Evolutionary conservation across 1,140 invertebrate species (phyloP).

Genomic region (Condylostylus longicornis): DNA sequence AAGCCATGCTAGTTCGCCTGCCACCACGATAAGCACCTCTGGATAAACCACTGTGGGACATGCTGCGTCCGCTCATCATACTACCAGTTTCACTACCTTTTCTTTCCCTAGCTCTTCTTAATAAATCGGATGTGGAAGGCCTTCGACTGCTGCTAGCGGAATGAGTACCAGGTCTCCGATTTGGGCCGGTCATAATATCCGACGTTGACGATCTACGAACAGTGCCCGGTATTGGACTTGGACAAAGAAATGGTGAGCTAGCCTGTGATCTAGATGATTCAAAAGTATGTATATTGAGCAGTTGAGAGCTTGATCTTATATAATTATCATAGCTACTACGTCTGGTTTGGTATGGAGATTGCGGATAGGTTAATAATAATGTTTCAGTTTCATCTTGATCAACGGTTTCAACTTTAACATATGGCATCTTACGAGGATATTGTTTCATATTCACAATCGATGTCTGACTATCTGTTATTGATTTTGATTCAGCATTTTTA

Average conservation of each 20-base stretch:
- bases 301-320: constrained; percentile 14
- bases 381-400: constrained; percentile 19
- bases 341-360: constrained; percentile 16
- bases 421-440: constrained; percentile 19
- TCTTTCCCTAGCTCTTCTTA: constrained; percentile 24
- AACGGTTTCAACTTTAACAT: constrained; percentile 25
- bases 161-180: constrained; percentile 7
- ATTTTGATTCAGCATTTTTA: background rate
- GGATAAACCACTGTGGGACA: constrained; percentile 24
- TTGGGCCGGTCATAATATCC: constrained; percentile 20
- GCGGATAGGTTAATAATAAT: constrained; percentile 17
- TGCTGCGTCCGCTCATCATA: constrained; percentile 27
- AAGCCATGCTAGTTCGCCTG: constrained; percentile 28
- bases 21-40: constrained; percentile 14
- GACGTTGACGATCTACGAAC: constrained; percentile 28
- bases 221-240: constrained; percentile 4
- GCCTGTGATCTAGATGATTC: constrained; percentile 1
- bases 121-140: constrained; percentile 27
- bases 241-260: constrained; percentile 7
- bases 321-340: constrained; percentile 14
- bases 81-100: constrained; percentile 21
- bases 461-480: constrained; percentile 1
- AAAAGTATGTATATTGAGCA: constrained; percentile 10
- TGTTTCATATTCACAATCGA: constrained; percentile 2
- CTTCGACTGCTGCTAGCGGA: constrained; percentile 15